Conservation (phyloP, 2,888 invertebrate species). For the Idaea aversata region DNA sequence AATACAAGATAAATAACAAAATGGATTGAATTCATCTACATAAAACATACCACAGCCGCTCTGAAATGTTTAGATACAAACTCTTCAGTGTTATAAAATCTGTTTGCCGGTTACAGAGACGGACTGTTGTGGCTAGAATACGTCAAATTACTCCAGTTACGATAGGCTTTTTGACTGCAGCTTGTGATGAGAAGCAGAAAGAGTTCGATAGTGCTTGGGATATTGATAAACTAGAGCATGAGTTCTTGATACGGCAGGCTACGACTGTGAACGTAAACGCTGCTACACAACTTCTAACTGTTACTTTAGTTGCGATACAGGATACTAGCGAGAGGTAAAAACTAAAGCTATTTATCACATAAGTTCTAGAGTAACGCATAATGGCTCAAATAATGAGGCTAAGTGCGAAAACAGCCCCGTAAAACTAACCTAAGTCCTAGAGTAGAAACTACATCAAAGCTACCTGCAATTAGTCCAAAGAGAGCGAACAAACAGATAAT, state of each 20-base stretch:
- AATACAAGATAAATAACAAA: background rate
- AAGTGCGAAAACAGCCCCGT: too few species aligned
- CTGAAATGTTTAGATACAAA: background rate
- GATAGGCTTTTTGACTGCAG: slow-evolving; percentile 51
- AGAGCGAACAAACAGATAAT: too few species aligned
- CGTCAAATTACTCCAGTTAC: slow-evolving; percentile 51
- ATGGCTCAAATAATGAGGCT: too few species aligned
- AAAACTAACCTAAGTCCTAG: too few species aligned
- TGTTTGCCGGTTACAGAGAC: slow-evolving; percentile 26
- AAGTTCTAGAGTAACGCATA: too few species aligned
- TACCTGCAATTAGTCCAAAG: background rate
- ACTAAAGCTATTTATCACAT: too few species aligned
- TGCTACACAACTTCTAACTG: slow-evolving; percentile 77
- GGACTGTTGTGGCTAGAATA: slow-evolving; percentile 37
- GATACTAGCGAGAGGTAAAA: slow-evolving; percentile 74
- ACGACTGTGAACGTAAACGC: slow-evolving; percentile 77
- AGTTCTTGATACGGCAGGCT: slow-evolving; percentile 77
- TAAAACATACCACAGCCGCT: background rate
- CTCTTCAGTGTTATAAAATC: background rate
- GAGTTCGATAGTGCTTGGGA: slow-evolving; percentile 44
- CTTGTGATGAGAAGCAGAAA: slow-evolving; percentile 50
- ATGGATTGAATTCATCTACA: background rate
- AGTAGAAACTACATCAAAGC: too few species aligned
- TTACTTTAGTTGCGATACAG: slow-evolving; percentile 76
- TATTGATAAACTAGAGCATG: slow-evolving; percentile 66